phyloP scores from a whole-genome alignment of 2,797 vertebrate species.

The Coracias cyanogaster region DNA sequence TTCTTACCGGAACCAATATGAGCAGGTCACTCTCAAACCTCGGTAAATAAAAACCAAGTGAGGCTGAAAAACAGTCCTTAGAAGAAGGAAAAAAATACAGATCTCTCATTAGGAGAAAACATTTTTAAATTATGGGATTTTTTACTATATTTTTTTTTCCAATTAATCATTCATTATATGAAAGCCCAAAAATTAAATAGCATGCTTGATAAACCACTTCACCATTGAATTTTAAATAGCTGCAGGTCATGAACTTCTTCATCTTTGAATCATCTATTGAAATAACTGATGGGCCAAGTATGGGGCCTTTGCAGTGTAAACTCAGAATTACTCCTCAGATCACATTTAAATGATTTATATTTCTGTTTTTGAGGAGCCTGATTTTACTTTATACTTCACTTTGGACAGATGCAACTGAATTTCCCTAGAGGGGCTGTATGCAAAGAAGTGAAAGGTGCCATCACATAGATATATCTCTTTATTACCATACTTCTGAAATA shows the following conservation, averaged over 20 bases:
- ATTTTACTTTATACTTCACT: background rate
- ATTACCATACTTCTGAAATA: slow-evolving; percentile 1
- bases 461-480: background rate
- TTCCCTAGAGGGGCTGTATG: background rate
- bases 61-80: background rate
- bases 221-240: background rate
- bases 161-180: background rate
- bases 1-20: background rate
- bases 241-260: background rate
- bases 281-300: background rate
- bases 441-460: background rate
- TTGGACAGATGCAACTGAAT: background rate
- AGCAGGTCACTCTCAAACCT: background rate
- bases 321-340: background rate
- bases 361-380: background rate
- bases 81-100: background rate
- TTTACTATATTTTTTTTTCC: background rate
- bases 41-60: background rate
- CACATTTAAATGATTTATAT: background rate
- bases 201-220: background rate
- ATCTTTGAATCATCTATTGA: background rate
- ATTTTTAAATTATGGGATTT: background rate
- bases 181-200: background rate
- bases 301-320: background rate
- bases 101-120: background rate